Evolutionary conservation across 2,113 vertebrate species (phyloP), one percentile per base, ranked within the genome.

Genomic region (Mirounga angustirostris): DNA sequence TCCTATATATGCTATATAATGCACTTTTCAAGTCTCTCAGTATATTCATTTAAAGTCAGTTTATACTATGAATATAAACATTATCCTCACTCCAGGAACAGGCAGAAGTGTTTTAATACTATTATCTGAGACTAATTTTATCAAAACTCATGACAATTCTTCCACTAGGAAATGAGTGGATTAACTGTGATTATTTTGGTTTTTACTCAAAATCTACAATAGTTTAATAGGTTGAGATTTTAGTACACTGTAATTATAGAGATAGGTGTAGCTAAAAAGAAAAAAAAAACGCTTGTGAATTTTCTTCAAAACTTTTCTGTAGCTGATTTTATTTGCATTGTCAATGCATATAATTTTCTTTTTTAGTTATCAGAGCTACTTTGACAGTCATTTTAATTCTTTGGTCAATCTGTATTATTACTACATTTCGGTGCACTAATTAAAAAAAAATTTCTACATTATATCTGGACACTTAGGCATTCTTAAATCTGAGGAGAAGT

Each of bases 311-410:
- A 59, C 2, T 54, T 84, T 59, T 22, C 54, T 89, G 74, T 76
- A 94, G 90, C 61, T 94, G 16, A 71, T 76, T 92, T 97, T 94
- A 89, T 89, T 93, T 97, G 58, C 21, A 65, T 80, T 93, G 9
- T 52, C 59, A 78, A 61, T 59, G 19, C 4, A 36, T 94, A 40
- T 30, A 30, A 14, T 36, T 54, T 96, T 91, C 59, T 54, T 58
- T 67, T 89, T 71, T 43, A 36, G 19, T 86, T 21, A 91, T 91
- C 82, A 61, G n/a, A 63, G 36, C 26, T 71, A 14, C 56, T 80
- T 63, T 91, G 24, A 89, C 43, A 33, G 4, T 84, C 28, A 58
- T 90, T 82, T 83, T 92, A 83, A 79, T 96, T 76, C 21, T 95
- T 82, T 30, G 2, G 50, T 86, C 59, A 91, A 14, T 89, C 67